Percentiles rank a stretch among this genome's conserved stretches.
These are phyloP conservation scores for Poeciliopsis turneri DNA, from an alignment of 2,797 vertebrate genomes.

Conservation along the genomic window DNA sequence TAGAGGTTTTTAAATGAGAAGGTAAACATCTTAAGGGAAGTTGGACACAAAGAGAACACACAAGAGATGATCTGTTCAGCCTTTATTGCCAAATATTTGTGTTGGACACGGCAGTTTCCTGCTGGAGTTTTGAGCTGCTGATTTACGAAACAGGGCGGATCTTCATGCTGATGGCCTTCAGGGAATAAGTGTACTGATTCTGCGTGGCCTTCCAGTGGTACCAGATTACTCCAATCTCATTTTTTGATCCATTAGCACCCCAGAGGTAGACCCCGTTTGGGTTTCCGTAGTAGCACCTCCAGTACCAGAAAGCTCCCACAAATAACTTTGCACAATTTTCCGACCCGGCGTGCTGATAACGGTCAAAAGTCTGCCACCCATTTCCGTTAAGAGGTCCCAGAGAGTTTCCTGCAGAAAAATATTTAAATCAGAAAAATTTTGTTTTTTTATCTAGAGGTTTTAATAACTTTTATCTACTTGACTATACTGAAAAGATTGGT, in stretches of 20 bases:
- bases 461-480: background rate
- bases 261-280: constrained; percentile 43
- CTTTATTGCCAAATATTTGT: background rate
- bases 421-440: background rate
- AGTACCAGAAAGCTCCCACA: constrained; percentile 47
- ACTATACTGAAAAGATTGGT: background rate
- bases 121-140: background rate
- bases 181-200: background rate
- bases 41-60: background rate
- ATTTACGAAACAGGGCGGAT: constrained; percentile 25
- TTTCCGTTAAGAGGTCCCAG: accelerated
- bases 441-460: background rate
- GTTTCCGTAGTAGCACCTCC: accelerated
- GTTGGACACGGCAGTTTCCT: background rate
- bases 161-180: constrained; percentile 51
- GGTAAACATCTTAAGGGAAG: background rate
- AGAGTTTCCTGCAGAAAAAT: background rate
- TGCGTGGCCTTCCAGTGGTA: accelerated
- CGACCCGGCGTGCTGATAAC: accelerated
- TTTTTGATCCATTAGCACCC: accelerated
- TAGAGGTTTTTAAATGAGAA: background rate
- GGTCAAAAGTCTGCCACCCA: constrained; percentile 36
- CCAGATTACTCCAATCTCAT: accelerated
- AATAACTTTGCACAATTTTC: accelerated
- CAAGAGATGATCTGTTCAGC: background rate